Conservation (phyloP, 2,888 invertebrate species). For the Drosophila prostipennis region DNA sequence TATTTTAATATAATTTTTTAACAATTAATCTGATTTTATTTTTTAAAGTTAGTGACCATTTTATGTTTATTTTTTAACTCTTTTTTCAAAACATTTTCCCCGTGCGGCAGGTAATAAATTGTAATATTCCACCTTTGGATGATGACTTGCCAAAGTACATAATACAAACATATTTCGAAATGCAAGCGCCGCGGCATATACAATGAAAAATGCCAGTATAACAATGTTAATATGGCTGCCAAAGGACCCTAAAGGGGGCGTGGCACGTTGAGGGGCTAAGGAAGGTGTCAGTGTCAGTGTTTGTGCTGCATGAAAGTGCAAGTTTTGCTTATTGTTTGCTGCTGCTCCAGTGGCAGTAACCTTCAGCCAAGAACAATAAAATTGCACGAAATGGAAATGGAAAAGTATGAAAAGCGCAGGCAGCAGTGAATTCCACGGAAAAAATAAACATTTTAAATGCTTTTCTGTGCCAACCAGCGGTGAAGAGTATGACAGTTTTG, state of each 20-base stretch:
- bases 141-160: slow-evolving; percentile 69
- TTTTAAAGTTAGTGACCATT: too few species aligned
- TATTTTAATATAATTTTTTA: too few species aligned
- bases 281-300: slow-evolving; percentile 43
- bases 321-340: slow-evolving; percentile 62
- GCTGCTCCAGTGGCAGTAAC: slow-evolving; percentile 41
- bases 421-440: slow-evolving; percentile 21
- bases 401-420: slow-evolving; percentile 61
- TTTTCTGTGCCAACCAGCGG: slow-evolving; percentile 20
- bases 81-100: background rate
- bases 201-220: slow-evolving; percentile 66
- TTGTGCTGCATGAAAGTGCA: slow-evolving; percentile 61
- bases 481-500: background rate
- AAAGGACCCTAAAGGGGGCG: slow-evolving; percentile 42
- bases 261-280: background rate
- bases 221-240: slow-evolving; percentile 68
- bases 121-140: slow-evolving; percentile 47
- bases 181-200: slow-evolving; percentile 56
- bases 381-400: slow-evolving; percentile 55
- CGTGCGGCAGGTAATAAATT: slow-evolving; percentile 67
- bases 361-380: slow-evolving; percentile 73
- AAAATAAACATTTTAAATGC: slow-evolving; percentile 63
- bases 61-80: too few species aligned
- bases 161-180: slow-evolving; percentile 52
- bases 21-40: too few species aligned